These are phyloP conservation scores for Chionoecetes opilio DNA, from an alignment of 1,140 invertebrate species.

Conservation along the genomic window DNA sequence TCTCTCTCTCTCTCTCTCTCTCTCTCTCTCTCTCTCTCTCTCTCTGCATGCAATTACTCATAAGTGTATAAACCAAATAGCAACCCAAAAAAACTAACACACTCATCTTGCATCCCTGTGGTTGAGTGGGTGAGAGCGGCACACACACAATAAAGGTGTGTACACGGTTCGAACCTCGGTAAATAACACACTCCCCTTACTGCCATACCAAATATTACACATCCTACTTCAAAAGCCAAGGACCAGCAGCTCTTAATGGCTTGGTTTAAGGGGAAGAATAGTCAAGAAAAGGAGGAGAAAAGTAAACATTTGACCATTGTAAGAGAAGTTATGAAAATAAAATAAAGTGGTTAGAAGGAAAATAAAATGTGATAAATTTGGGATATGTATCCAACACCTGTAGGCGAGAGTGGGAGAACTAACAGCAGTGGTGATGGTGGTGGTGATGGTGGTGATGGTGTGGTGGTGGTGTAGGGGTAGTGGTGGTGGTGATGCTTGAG, in stretches of 20 bases:
- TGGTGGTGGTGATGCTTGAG: slow-evolving; percentile 32
- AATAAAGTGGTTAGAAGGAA: neutral
- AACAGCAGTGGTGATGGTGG: neutral
- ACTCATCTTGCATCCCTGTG: too few species aligned
- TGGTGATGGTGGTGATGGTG: slow-evolving; percentile 13
- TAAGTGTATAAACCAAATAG: neutral
- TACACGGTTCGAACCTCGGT: too few species aligned
- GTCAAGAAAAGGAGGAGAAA: neutral
- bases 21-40: neutral
- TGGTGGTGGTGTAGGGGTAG: slow-evolving; percentile 23
- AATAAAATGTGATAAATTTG: neutral
- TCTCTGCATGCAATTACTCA: neutral
- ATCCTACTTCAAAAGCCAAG: neutral
- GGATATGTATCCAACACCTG: neutral
- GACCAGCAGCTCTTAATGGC: neutral
- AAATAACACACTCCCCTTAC: too few species aligned
- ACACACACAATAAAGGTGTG: too few species aligned
- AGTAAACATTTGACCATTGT: neutral
- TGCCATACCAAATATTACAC: neutral
- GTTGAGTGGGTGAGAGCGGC: too few species aligned
- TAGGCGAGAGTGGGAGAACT: neutral
- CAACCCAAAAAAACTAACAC: too few species aligned
- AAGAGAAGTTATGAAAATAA: neutral
- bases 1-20: slow-evolving; percentile 27
- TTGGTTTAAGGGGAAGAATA: neutral